Conservation (phyloP, 2,888 invertebrate genomes). For the Autographa pulchrina region DNA sequence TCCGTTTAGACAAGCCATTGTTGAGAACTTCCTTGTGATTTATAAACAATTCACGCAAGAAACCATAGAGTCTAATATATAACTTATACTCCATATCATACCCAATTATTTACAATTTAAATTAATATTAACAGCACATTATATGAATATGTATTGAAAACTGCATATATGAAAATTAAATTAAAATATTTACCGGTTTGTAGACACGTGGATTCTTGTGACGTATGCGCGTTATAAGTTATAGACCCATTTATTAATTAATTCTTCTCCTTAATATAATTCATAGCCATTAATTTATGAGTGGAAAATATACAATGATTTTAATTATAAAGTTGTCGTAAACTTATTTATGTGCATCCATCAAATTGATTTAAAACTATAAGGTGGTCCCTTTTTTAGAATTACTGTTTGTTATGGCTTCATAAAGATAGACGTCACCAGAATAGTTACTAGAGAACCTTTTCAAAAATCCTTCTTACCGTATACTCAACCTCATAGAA, state of each 20-base stretch:
- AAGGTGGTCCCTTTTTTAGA: background rate
- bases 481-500: no score
- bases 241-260: background rate
- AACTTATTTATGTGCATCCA: background rate
- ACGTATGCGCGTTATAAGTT: conserved; percentile 1
- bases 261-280: background rate
- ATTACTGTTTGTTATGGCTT: no score
- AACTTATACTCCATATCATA: conserved; percentile 6
- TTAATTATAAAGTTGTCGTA: background rate
- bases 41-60: conserved; percentile 47
- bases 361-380: background rate
- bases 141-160: conserved; percentile 41
- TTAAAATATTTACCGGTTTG: conserved; percentile 44
- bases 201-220: conserved; percentile 29
- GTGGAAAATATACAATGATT: background rate
- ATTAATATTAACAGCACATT: conserved; percentile 25
- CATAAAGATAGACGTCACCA: no score
- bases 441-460: no score
- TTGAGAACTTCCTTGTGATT: conserved; percentile 74
- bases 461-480: no score
- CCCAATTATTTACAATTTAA: conserved; percentile 25
- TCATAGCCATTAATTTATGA: background rate
- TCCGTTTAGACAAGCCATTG: conserved; percentile 72
- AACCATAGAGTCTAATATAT: conserved; percentile 9
- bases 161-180: conserved; percentile 28